These are phyloP conservation scores for Anas bernieri DNA, from an alignment of 2,797 vertebrate species.

Conservation along the genomic window DNA sequence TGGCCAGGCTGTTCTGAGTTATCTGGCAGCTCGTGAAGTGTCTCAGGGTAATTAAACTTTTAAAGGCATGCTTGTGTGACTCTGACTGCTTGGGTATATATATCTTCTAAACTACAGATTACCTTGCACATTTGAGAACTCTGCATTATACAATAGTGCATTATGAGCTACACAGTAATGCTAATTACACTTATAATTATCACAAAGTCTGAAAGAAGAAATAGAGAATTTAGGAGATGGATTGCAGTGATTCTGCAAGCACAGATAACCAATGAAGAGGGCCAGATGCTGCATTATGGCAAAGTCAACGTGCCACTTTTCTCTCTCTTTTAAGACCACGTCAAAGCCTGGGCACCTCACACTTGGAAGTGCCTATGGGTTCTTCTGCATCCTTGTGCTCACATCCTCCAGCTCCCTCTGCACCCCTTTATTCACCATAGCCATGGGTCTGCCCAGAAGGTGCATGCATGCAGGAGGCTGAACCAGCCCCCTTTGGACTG, in stretches of 20 bases:
- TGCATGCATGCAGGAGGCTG: fast-evolving
- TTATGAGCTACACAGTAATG: neutral
- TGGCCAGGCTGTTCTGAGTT: neutral
- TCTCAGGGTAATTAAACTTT: neutral
- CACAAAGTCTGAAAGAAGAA: neutral
- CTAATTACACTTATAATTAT: slow-evolving; percentile 1
- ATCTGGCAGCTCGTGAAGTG: neutral
- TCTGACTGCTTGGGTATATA: neutral
- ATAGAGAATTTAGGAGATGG: neutral
- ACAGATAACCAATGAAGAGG: fast-evolving
- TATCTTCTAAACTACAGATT: neutral
- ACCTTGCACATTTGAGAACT: neutral
- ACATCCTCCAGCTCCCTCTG: neutral
- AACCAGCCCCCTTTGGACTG: neutral
- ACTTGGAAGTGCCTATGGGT: neutral
- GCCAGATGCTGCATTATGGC: neutral
- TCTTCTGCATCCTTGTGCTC: neutral
- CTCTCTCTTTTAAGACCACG: neutral
- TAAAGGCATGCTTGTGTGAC: neutral
- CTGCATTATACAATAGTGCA: neutral
- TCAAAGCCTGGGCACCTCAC: neutral
- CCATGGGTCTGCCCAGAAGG: neutral
- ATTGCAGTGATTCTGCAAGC: neutral
- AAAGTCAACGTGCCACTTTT: neutral
- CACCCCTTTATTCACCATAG: neutral